Evolutionary conservation across 1,140 invertebrate species (phyloP).

Genomic region (Augochlora pura): DNA sequence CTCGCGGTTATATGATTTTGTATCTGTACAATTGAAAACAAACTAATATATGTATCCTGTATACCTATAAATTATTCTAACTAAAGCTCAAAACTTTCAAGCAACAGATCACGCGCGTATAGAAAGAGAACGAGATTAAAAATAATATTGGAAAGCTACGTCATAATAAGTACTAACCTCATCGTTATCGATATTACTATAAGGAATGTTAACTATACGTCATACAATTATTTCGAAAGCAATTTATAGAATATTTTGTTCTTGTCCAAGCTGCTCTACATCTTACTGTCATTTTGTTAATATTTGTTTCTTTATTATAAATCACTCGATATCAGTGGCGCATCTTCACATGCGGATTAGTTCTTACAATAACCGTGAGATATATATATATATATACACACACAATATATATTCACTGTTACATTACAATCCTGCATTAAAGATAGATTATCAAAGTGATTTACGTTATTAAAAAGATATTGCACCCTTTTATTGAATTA

Average conservation of each 20-base stretch:
- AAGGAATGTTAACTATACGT: constrained; percentile 62
- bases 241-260: constrained; percentile 39
- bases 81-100: constrained; percentile 30
- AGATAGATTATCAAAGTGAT: constrained; percentile 28
- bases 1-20: background rate
- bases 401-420: no score
- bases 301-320: constrained; percentile 32
- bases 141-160: constrained; percentile 71
- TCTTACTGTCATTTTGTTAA: constrained; percentile 30
- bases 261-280: constrained; percentile 39
- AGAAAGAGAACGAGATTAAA: constrained; percentile 63
- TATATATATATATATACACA: constrained; percentile 65
- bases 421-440: constrained; percentile 60
- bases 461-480: constrained; percentile 55
- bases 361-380: constrained; percentile 53
- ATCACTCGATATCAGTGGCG: constrained; percentile 52
- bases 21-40: constrained; percentile 38
- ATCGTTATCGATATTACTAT: constrained; percentile 24
- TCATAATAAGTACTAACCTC: constrained; percentile 29
- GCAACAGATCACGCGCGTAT: background rate
- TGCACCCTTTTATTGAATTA: constrained; percentile 53
- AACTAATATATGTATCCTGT: background rate
- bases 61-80: constrained; percentile 12
- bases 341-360: constrained; percentile 47
- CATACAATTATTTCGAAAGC: constrained; percentile 42